phyloP scores from a whole-genome alignment of 2,888 invertebrate species.

The Callyntrura sp. region DNA sequence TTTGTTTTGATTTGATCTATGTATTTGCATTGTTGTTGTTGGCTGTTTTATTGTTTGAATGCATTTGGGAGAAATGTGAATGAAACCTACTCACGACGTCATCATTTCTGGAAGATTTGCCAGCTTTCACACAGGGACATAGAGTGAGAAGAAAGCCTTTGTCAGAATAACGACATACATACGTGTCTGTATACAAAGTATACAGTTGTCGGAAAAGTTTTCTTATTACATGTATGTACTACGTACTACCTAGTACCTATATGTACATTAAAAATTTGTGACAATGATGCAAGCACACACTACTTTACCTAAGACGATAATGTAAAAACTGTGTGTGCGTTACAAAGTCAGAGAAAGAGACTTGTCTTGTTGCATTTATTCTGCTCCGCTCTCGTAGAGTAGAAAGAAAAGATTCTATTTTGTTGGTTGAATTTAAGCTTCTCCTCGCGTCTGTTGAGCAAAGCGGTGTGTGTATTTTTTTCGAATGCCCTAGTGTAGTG shows the following conservation, averaged over 20 bases:
- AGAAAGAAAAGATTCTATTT: slow-evolving; percentile 9
- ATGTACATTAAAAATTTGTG: not conserved
- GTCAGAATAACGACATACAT: slow-evolving; percentile 15
- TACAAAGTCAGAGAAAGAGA: slow-evolving; percentile 7
- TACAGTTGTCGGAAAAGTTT: not conserved
- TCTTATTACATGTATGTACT: not conserved
- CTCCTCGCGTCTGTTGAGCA: not conserved
- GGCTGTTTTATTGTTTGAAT: slow-evolving; percentile 20
- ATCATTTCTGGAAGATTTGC: slow-evolving; percentile 40
- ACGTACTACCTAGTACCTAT: not conserved
- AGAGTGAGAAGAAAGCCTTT: not conserved
- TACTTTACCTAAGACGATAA: too few species aligned
- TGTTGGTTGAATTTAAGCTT: slow-evolving; percentile 4
- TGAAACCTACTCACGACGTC: slow-evolving; percentile 32
- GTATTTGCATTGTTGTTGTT: slow-evolving; percentile 7
- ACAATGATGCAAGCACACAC: not conserved
- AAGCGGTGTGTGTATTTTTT: not conserved
- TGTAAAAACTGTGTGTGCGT: not conserved
- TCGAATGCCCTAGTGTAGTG: not conserved
- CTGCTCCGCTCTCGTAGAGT: not conserved
- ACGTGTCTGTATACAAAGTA: not conserved
- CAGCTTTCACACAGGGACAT: not conserved
- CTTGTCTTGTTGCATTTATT: slow-evolving; percentile 40
- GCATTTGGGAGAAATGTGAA: slow-evolving; percentile 36
- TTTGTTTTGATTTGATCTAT: slow-evolving; percentile 42